Evolutionary conservation across 2,113 vertebrate genomes (phyloP).

Genomic region (Hippocampus comes): DNA sequence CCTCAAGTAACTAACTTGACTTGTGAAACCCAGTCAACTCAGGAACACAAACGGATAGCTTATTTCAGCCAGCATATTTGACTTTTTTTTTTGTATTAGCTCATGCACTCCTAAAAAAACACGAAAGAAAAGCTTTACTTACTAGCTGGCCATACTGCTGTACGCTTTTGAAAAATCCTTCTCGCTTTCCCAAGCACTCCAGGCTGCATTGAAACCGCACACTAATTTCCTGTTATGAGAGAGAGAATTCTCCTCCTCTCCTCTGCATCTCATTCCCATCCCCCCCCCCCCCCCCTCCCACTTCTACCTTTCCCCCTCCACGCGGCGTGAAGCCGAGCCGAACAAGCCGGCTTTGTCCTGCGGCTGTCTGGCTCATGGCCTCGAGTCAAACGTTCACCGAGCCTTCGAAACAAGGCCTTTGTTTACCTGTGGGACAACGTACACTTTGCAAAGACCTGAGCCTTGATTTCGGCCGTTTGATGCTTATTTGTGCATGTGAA

Average conservation of each 20-base stretch:
- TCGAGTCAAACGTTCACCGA: conserved; percentile 21
- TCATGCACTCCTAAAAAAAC: conserved; percentile 15
- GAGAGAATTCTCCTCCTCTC: conserved; percentile 27
- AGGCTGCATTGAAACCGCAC: conserved; percentile 33
- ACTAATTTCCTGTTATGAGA: conserved; percentile 39
- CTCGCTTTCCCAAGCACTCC: conserved; percentile 1
- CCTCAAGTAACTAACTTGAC: neutral
- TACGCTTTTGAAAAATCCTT: conserved; percentile 1
- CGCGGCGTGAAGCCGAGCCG: conserved; percentile 4
- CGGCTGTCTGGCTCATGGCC: conserved; percentile 26
- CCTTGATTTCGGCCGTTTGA: conserved; percentile 12
- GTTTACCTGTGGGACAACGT: neutral
- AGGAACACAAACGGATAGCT: neutral
- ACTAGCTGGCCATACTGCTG: conserved; percentile 85
- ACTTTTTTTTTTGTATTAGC: neutral
- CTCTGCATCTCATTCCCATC: conserved; percentile 16
- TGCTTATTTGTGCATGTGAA: conserved; percentile 12
- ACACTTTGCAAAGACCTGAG: conserved; percentile 15
- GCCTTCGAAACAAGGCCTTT: conserved; percentile 17
- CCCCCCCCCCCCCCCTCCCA: conserved; percentile 9
- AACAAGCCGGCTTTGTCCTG: conserved; percentile 65
- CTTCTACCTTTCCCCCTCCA: conserved; percentile 8
- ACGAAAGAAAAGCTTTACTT: conserved; percentile 56
- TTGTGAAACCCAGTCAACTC: neutral
- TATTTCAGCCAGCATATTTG: neutral